A percentile compares a stretch with the other conserved stretches of the same genome.
Conservation (phyloP, 2,797 vertebrate genomes). For the Simalia tracyae region DNA sequence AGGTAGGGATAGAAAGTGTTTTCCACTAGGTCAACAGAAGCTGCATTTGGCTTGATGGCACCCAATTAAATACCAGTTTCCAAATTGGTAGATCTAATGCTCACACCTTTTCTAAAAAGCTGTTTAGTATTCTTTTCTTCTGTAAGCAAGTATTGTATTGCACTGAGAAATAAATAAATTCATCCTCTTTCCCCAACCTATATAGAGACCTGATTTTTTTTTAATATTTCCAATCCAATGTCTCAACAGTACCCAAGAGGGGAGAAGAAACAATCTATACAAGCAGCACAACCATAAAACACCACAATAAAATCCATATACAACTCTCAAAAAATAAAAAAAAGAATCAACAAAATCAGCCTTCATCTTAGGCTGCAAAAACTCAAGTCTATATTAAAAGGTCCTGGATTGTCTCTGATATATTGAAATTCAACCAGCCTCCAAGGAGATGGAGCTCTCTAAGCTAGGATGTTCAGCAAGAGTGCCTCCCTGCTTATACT, state of each 20-base stretch:
- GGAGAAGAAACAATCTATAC: background rate
- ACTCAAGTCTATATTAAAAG: background rate
- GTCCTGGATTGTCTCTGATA: background rate
- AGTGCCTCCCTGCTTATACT: background rate
- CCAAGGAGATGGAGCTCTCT: background rate
- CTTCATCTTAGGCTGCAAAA: background rate
- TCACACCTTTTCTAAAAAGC: background rate
- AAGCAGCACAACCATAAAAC: background rate
- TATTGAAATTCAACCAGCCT: background rate
- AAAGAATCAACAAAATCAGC: slow-evolving; percentile 13
- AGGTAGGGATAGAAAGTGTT: background rate
- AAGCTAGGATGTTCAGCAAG: background rate
- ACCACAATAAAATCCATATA: slow-evolving; percentile 21
- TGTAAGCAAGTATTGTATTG: background rate
- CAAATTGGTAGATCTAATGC: background rate
- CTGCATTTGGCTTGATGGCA: background rate
- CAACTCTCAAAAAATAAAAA: slow-evolving; percentile 4
- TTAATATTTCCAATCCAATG: background rate
- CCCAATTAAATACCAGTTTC: background rate
- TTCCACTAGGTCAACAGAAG: background rate
- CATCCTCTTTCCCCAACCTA: background rate
- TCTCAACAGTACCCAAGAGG: background rate
- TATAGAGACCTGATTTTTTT: background rate
- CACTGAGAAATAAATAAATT: background rate
- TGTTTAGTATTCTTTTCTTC: background rate